These are phyloP conservation scores for Pantala flavescens DNA, from an alignment of 1,140 invertebrate species.

Conservation along the genomic window DNA sequence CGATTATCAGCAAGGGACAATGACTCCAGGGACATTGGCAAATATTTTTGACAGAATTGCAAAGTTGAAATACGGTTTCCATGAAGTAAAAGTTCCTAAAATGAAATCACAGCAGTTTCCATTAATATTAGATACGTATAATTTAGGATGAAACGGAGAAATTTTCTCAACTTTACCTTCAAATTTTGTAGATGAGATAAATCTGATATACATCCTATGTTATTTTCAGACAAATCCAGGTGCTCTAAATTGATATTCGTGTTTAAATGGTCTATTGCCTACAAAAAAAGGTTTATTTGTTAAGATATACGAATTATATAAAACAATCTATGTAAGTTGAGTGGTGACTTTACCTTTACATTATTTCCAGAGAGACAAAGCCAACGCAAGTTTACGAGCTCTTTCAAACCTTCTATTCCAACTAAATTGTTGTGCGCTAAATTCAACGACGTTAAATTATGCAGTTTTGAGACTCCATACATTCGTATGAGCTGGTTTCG, in stretches of 20 bases:
- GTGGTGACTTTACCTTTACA: conserved; percentile 44
- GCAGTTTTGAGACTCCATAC: conserved; percentile 70
- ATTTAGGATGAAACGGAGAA: neutral
- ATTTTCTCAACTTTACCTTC: conserved; percentile 46
- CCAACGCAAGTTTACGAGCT: conserved; percentile 65
- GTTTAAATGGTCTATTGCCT: conserved; percentile 77
- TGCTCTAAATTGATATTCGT: conserved; percentile 67
- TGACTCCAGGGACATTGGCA: conserved; percentile 61
- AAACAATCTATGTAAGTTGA: neutral
- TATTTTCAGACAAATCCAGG: conserved; percentile 81
- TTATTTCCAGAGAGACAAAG: conserved; percentile 63
- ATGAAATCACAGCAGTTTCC: conserved; percentile 22
- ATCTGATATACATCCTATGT: conserved; percentile 71
- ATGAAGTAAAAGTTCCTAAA: conserved; percentile 73
- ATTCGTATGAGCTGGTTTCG: conserved; percentile 76
- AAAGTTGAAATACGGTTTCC: conserved; percentile 75
- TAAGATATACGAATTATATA: neutral
- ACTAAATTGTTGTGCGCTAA: conserved; percentile 78
- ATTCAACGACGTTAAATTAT: conserved; percentile 67
- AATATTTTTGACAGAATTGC: conserved; percentile 66
- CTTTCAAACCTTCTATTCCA: conserved; percentile 78
- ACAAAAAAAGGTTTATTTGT: conserved; percentile 30
- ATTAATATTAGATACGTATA: neutral
- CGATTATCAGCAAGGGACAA: conserved; percentile 76
- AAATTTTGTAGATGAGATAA: conserved; percentile 68